phyloP scores from a whole-genome alignment of 2,888 invertebrate genomes.

The Drosophila pseudotakahashii region DNA sequence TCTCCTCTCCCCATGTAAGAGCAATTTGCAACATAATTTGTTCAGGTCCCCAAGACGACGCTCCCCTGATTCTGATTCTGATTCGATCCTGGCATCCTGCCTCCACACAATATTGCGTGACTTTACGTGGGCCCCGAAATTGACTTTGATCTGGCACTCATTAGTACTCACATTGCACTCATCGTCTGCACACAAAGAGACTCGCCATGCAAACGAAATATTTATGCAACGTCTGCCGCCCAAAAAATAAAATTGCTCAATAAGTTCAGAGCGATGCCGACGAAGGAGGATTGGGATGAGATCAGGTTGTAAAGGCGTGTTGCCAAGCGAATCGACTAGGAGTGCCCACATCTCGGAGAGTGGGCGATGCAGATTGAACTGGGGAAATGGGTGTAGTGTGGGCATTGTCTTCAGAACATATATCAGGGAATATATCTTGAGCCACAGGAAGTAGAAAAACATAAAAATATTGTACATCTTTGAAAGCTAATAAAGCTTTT shows the following conservation, averaged over 20 bases:
- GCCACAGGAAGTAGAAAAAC: constrained; percentile 24
- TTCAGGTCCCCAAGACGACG: constrained; percentile 1
- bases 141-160: constrained; percentile 61
- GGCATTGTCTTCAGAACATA: constrained; percentile 16
- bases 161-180: constrained; percentile 61
- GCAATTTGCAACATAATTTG: constrained; percentile 13
- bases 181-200: constrained; percentile 22
- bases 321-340: constrained; percentile 55
- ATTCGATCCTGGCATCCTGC: constrained; percentile 36
- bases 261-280: constrained; percentile 42
- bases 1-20: not conserved
- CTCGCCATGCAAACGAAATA: constrained; percentile 11
- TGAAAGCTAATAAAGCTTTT: not conserved
- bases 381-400: constrained; percentile 13
- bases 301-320: constrained; percentile 40
- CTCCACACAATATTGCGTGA: constrained; percentile 62
- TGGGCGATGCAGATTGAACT: constrained; percentile 51
- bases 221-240: constrained; percentile 17
- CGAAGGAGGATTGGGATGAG: constrained; percentile 1
- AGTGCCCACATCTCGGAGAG: constrained; percentile 51
- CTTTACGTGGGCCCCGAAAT: constrained; percentile 67
- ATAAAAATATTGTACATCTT: no score
- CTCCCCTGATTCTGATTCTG: constrained; percentile 5
- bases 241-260: constrained; percentile 64
- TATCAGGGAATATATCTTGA: not conserved